Conservation (phyloP, 2,113 vertebrate genomes). For the Sander vitreus region DNA sequence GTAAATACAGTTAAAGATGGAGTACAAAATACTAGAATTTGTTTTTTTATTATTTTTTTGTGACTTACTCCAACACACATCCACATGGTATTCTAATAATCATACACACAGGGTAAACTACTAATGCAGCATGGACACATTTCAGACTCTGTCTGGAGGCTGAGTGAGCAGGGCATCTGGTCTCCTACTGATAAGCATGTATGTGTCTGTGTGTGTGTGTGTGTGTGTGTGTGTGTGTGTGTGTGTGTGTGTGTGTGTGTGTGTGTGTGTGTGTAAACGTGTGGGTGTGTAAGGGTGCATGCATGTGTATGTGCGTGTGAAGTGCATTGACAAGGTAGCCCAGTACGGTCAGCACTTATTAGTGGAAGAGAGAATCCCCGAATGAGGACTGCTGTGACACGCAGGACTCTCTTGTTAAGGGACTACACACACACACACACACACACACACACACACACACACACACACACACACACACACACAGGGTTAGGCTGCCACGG, state of each 20-base stretch:
- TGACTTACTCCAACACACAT: not conserved
- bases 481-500: conserved; percentile 53
- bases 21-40: conserved; percentile 12
- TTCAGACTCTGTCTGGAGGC: conserved; percentile 61
- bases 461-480: conserved; percentile 18
- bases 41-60: not conserved
- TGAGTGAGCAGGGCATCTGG: conserved; percentile 66
- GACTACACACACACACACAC: conserved; percentile 31
- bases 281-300: conserved; percentile 36
- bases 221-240: conserved; percentile 44
- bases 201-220: not conserved
- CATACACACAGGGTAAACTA: conserved; percentile 10
- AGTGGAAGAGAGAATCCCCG: conserved; percentile 75
- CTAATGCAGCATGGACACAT: conserved; percentile 54
- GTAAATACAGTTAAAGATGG: not conserved
- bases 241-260: conserved; percentile 3
- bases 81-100: conserved; percentile 24
- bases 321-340: conserved; percentile 69
- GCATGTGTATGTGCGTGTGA: conserved; percentile 24
- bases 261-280: not conserved
- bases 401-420: conserved; percentile 72
- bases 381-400: conserved; percentile 75
- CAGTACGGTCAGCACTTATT: conserved; percentile 78
- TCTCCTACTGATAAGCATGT: conserved; percentile 67
- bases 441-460: conserved; percentile 23